Evolutionary conservation across 1,140 invertebrate genomes (phyloP).

Genomic region (Drosophila bocqueti): DNA sequence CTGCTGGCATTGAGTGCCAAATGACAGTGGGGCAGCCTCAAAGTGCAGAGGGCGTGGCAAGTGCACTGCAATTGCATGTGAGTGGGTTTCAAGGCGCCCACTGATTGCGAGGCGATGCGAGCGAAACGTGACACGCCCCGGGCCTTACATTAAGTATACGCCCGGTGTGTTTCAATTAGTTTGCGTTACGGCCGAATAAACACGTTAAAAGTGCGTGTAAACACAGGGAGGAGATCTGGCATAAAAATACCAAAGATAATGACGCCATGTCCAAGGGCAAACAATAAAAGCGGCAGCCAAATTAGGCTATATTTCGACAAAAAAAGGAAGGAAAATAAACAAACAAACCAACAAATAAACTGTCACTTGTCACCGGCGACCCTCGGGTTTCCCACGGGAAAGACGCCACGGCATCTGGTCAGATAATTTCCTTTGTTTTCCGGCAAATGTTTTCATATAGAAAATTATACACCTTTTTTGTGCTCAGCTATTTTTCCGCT

Average conservation of each 20-base stretch:
- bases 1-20: slow-evolving; percentile 61
- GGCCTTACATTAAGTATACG: slow-evolving; percentile 59
- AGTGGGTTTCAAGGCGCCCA: slow-evolving; percentile 53
- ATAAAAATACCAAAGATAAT: slow-evolving; percentile 55
- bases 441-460: slow-evolving; percentile 64
- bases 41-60: slow-evolving; percentile 25
- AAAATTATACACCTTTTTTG: slow-evolving; percentile 7
- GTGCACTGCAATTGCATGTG: slow-evolving; percentile 50
- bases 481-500: slow-evolving; percentile 72
- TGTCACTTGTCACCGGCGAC: slow-evolving; percentile 72
- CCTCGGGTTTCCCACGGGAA: slow-evolving; percentile 10
- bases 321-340: slow-evolving; percentile 38
- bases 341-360: slow-evolving; percentile 73
- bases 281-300: slow-evolving; percentile 68
- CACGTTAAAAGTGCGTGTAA: slow-evolving; percentile 80
- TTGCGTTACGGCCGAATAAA: slow-evolving; percentile 68
- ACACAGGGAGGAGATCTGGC: slow-evolving; percentile 34
- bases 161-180: slow-evolving; percentile 73
- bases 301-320: slow-evolving; percentile 59
- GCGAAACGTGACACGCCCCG: slow-evolving; percentile 66
- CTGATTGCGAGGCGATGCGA: slow-evolving; percentile 36
- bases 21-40: slow-evolving; percentile 36
- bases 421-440: slow-evolving; percentile 81
- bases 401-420: slow-evolving; percentile 53
- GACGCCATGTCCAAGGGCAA: slow-evolving; percentile 54